A percentile compares a stretch with the other conserved stretches of the same genome.
These are phyloP conservation scores for Aphis craccivora DNA, from an alignment of 1,140 invertebrate genomes.

Conservation along the genomic window DNA sequence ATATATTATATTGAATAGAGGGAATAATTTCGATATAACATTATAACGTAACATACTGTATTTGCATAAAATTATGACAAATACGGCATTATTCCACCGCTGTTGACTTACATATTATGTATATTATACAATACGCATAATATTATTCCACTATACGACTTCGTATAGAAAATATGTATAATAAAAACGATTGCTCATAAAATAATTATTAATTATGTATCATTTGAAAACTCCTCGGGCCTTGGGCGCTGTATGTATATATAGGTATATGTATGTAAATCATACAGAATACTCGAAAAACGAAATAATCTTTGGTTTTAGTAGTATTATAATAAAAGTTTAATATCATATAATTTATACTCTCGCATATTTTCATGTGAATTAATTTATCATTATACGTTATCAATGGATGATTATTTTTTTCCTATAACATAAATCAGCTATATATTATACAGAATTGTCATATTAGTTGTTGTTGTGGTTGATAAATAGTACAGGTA, in stretches of 20 bases:
- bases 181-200: not conserved
- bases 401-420: not conserved
- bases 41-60: slow-evolving; percentile 2
- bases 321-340: not conserved
- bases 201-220: not conserved
- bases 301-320: not conserved
- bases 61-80: slow-evolving; percentile 47
- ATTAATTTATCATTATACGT: not conserved
- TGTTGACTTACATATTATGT: slow-evolving; percentile 22
- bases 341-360: not conserved
- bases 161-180: not conserved
- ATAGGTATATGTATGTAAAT: not conserved
- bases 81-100: slow-evolving; percentile 16
- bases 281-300: not conserved
- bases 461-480: not conserved
- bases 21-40: slow-evolving; percentile 22
- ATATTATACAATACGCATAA: not conserved
- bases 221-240: not conserved
- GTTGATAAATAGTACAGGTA: not conserved
- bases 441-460: not conserved
- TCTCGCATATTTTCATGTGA: not conserved
- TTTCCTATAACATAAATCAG: not conserved
- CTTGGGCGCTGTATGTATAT: not conserved
- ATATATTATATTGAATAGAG: slow-evolving; percentile 29
- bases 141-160: not conserved